Percentiles rank a stretch among this genome's conserved stretches.
phyloP scores from a whole-genome alignment of 2,797 vertebrate species.

The Xenopus petersii region DNA sequence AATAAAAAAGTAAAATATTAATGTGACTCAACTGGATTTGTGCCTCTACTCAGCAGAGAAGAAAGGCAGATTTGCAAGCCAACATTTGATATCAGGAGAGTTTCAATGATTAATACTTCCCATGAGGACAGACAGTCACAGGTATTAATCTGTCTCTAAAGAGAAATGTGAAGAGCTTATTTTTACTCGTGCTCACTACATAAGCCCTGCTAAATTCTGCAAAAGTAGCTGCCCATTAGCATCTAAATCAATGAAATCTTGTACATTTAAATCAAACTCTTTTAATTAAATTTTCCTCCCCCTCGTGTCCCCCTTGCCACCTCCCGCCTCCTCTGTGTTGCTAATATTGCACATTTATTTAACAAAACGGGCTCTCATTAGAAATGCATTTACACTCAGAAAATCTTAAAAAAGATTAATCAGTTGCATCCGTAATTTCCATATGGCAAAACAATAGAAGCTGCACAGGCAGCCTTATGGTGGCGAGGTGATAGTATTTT shows the following conservation, averaged over 20 bases:
- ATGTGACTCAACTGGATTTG: too few species aligned
- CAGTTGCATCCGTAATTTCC: slow-evolving; percentile 43
- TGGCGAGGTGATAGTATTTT: neutral
- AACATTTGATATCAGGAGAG: slow-evolving; percentile 36
- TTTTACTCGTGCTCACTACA: slow-evolving; percentile 19
- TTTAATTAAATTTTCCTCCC: slow-evolving; percentile 49
- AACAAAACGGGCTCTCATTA: slow-evolving; percentile 48
- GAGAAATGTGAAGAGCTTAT: slow-evolving; percentile 31
- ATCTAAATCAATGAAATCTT: slow-evolving; percentile 51
- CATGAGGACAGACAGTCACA: slow-evolving; percentile 18
- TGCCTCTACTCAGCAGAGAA: slow-evolving; percentile 4
- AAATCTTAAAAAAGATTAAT: slow-evolving; percentile 48
- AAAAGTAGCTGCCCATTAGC: slow-evolving; percentile 48
- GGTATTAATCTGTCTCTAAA: slow-evolving; percentile 48
- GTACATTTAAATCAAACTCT: slow-evolving; percentile 50
- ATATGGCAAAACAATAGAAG: slow-evolving; percentile 43
- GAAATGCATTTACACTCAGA: slow-evolving; percentile 48
- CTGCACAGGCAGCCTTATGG: slow-evolving; percentile 24
- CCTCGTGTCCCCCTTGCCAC: slow-evolving; percentile 36
- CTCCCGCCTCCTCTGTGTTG: slow-evolving; percentile 42
- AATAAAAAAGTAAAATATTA: too few species aligned
- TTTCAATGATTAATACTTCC: slow-evolving; percentile 39
- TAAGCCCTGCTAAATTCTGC: slow-evolving; percentile 42
- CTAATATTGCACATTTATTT: slow-evolving; percentile 50
- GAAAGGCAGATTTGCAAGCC: slow-evolving; percentile 17